Conservation (phyloP, 1,140 invertebrate species). For the Bombus breviceps region DNA sequence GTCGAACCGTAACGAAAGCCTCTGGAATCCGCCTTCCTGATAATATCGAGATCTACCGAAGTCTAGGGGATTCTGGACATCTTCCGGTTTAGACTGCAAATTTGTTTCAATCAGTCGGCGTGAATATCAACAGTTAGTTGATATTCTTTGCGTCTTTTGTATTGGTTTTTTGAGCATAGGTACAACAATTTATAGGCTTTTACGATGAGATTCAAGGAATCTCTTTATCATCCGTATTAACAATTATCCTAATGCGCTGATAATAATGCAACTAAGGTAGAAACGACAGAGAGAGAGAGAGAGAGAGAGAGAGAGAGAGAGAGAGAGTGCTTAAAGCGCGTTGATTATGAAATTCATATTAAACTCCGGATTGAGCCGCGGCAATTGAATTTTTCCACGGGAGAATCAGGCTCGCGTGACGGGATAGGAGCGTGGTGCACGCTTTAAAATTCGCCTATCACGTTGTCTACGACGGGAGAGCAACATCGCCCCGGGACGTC, state of each 20-base stretch:
- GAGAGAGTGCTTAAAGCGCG: not conserved
- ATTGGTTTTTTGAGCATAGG: too few species aligned
- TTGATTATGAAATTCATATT: conserved; percentile 38
- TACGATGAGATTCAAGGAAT: too few species aligned
- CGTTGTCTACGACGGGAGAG: conserved; percentile 15
- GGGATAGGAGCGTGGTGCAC: not conserved
- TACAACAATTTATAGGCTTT: too few species aligned
- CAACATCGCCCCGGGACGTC: conserved; percentile 30
- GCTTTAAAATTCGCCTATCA: conserved; percentile 39
- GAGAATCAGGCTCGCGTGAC: not conserved
- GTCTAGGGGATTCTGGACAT: too few species aligned
- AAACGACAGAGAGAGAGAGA: not conserved
- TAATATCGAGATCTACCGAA: too few species aligned
- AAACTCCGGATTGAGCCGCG: conserved; percentile 11
- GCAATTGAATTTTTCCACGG: conserved; percentile 19
- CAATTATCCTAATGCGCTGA: too few species aligned
- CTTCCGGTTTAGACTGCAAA: not conserved
- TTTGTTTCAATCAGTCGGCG: not conserved
- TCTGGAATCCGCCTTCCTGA: conserved; percentile 66
- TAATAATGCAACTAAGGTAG: too few species aligned
- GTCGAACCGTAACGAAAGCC: conserved; percentile 60
- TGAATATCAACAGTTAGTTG: too few species aligned
- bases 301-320: too few species aligned
- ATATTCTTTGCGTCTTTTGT: too few species aligned
- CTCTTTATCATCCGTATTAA: too few species aligned